These are phyloP conservation scores for Hetaerina titia DNA, from an alignment of 2,888 invertebrate genomes.

Conservation along the genomic window DNA sequence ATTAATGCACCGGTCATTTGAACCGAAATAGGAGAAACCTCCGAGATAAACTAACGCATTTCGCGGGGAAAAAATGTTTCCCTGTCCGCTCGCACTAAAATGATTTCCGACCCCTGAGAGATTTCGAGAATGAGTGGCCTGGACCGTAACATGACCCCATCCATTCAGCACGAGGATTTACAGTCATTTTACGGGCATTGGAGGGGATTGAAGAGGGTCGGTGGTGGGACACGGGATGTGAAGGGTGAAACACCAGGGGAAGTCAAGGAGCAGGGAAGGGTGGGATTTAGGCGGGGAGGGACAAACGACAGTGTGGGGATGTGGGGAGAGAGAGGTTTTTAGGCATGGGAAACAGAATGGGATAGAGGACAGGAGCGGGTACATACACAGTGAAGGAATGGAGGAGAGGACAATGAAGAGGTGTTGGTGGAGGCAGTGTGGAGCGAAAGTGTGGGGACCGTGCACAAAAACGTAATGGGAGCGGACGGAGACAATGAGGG, in stretches of 20 bases:
- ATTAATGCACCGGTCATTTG: constrained; percentile 12
- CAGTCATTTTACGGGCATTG: constrained; percentile 6
- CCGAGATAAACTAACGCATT: not conserved
- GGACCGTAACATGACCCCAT: constrained; percentile 26
- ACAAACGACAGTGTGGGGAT: not conserved
- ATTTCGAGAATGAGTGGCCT: constrained; percentile 19
- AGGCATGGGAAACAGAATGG: not conserved
- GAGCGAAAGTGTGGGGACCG: not conserved
- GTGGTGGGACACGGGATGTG: not conserved
- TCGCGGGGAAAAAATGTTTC: not conserved
- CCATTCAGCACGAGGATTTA: constrained; percentile 39
- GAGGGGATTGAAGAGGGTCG: constrained; percentile 4
- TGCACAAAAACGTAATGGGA: constrained; percentile 27
- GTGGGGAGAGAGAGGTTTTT: not conserved
- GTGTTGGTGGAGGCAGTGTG: not conserved
- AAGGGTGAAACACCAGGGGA: constrained; percentile 8
- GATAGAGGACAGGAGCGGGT: not conserved
- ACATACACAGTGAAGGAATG: not conserved
- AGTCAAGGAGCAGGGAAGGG: not conserved
- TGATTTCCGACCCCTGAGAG: constrained; percentile 31
- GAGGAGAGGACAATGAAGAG: not conserved
- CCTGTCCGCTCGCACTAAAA: not conserved
- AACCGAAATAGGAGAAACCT: constrained; percentile 22
- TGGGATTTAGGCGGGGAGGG: not conserved
- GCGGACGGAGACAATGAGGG: constrained; percentile 19